Conservation (phyloP, 1,140 invertebrate genomes). For the Pogonomyrmex californicus region DNA sequence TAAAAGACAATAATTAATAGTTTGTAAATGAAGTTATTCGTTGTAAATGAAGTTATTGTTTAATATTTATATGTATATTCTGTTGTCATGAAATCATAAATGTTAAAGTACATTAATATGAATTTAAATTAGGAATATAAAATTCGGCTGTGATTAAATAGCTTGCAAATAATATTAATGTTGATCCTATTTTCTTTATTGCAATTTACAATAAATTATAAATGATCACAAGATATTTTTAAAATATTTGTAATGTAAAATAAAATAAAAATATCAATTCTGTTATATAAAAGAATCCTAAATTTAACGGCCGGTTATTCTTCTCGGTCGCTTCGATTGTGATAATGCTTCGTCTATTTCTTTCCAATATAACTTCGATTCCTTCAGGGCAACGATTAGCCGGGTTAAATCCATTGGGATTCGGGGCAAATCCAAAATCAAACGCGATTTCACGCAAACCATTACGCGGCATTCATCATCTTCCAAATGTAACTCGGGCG, state of each 20-base stretch:
- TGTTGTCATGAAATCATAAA: background rate
- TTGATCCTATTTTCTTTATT: background rate
- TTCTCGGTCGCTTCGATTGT: background rate
- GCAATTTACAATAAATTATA: conserved; percentile 9
- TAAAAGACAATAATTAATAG: background rate
- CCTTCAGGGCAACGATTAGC: conserved; percentile 23
- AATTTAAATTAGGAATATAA: conserved; percentile 28
- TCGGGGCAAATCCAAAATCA: conserved; percentile 56
- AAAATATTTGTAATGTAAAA: background rate
- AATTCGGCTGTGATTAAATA: conserved; percentile 34
- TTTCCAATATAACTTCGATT: conserved; percentile 2
- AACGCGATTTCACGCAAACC: conserved; percentile 51
- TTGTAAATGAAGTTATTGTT: conserved; percentile 8
- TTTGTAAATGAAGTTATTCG: conserved; percentile 14
- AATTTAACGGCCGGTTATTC: background rate
- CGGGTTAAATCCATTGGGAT: background rate
- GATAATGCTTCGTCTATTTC: background rate
- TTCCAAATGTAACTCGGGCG: conserved; percentile 31
- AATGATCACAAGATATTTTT: background rate
- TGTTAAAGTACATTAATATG: background rate
- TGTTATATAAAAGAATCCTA: background rate
- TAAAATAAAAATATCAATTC: conserved; percentile 16
- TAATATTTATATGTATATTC: background rate
- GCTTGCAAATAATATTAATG: conserved; percentile 2
- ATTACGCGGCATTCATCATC: conserved; percentile 56